phyloP scores from a whole-genome alignment of 2,888 invertebrate genomes.

The Synanthedon formicaeformis region DNA sequence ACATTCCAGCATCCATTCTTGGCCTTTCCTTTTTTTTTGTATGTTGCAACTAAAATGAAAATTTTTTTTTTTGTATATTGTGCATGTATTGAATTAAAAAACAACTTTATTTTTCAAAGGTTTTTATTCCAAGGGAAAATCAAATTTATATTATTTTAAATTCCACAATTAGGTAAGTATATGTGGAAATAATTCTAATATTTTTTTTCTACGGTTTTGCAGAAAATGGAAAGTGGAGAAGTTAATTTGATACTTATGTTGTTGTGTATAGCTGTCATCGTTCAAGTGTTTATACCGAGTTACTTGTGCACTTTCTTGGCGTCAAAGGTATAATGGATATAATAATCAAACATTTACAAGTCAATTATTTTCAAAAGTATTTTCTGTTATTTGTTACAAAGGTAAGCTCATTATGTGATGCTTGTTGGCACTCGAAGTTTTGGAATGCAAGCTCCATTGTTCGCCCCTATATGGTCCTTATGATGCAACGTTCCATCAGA shows the following conservation, averaged over 20 bases:
- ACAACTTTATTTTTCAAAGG: too few species aligned
- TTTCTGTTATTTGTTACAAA: slow-evolving; percentile 6
- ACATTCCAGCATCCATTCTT: too few species aligned
- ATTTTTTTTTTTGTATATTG: too few species aligned
- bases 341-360: too few species aligned
- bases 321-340: slow-evolving; percentile 16
- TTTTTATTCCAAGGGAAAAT: too few species aligned
- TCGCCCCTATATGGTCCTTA: slow-evolving; percentile 38
- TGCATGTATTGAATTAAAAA: too few species aligned
- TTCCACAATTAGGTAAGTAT: too few species aligned
- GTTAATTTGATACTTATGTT: slow-evolving; percentile 21
- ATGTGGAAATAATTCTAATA: too few species aligned
- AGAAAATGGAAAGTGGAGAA: slow-evolving; percentile 27
- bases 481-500: slow-evolving; percentile 40
- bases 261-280: slow-evolving; percentile 15
- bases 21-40: too few species aligned
- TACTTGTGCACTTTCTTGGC: slow-evolving; percentile 23
- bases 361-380: neutral
- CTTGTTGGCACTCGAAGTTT: slow-evolving; percentile 38
- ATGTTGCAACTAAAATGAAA: too few species aligned
- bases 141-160: too few species aligned
- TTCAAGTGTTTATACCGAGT: slow-evolving; percentile 22
- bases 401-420: slow-evolving; percentile 31
- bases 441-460: slow-evolving; percentile 38
- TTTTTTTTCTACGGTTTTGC: slow-evolving; percentile 6